Evolutionary conservation across 1,140 invertebrate species (phyloP).

Genomic region (Atta cephalotes): DNA sequence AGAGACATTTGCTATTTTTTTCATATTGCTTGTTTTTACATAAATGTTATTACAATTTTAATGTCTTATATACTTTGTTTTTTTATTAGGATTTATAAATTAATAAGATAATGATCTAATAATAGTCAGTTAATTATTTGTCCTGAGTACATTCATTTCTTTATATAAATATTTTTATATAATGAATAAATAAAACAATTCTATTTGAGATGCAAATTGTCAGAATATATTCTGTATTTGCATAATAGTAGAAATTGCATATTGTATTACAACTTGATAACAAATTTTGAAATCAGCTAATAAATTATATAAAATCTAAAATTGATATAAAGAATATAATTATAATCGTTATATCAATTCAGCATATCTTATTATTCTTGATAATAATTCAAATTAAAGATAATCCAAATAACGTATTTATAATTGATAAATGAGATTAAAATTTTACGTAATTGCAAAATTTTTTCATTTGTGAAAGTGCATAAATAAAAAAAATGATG

Average conservation of each 20-base stretch:
- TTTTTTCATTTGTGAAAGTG: background rate
- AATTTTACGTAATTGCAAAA: constrained; percentile 15
- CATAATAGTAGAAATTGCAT: constrained; percentile 36
- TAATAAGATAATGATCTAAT: constrained; percentile 9
- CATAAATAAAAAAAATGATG: background rate
- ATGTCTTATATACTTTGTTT: constrained; percentile 5
- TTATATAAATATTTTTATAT: background rate
- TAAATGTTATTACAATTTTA: background rate
- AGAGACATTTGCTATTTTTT: constrained; percentile 32
- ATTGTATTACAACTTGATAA: constrained; percentile 21
- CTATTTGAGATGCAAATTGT: constrained; percentile 22
- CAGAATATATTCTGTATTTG: constrained; percentile 21
- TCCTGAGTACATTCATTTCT: constrained; percentile 39
- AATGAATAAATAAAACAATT: constrained; percentile 31
- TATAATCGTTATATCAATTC: constrained; percentile 11
- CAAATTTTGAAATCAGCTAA: constrained; percentile 36
- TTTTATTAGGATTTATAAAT: constrained; percentile 19
- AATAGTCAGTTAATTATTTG: constrained; percentile 35
- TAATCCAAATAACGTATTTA: constrained; percentile 19
- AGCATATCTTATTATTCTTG: constrained; percentile 22
- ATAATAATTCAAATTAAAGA: constrained; percentile 33
- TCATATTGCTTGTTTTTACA: constrained; percentile 38
- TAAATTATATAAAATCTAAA: background rate
- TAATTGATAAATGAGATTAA: constrained; percentile 28
- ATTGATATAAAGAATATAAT: constrained; percentile 28